Conservation (phyloP, 2,113 vertebrate species). For the Spermophilus dauricus region DNA sequence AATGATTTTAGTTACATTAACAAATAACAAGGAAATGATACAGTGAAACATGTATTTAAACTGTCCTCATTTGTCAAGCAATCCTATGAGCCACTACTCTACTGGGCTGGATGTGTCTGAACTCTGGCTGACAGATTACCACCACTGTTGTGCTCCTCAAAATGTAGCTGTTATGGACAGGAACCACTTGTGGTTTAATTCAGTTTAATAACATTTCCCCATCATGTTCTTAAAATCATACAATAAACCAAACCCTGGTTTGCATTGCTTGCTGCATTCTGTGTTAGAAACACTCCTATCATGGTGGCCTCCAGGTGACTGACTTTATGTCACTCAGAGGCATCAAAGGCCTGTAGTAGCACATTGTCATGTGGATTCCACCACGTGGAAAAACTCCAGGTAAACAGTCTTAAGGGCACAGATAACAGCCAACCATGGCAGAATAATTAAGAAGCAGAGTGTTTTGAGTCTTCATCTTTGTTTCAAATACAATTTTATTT, state of each 20-base stretch:
- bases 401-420: no score
- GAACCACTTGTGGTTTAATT: not conserved
- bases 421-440: no score
- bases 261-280: not conserved
- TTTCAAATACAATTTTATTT: no score
- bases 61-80: not conserved
- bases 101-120: not conserved
- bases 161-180: rapidly evolving
- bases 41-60: not conserved
- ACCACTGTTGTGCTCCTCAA: not conserved
- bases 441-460: no score
- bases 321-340: no score
- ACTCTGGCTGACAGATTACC: not conserved
- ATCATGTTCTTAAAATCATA: not conserved
- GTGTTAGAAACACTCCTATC: not conserved
- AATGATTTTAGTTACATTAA: not conserved
- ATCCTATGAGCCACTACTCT: not conserved
- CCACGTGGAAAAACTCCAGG: no score
- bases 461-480: no score
- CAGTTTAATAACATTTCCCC: not conserved
- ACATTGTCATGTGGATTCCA: no score
- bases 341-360: no score
- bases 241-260: not conserved
- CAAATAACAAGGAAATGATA: not conserved
- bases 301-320: no score